Base-by-base conservation (phyloP, 2,113 vertebrate species). In the Coryphaenoides rupestris region DNA sequence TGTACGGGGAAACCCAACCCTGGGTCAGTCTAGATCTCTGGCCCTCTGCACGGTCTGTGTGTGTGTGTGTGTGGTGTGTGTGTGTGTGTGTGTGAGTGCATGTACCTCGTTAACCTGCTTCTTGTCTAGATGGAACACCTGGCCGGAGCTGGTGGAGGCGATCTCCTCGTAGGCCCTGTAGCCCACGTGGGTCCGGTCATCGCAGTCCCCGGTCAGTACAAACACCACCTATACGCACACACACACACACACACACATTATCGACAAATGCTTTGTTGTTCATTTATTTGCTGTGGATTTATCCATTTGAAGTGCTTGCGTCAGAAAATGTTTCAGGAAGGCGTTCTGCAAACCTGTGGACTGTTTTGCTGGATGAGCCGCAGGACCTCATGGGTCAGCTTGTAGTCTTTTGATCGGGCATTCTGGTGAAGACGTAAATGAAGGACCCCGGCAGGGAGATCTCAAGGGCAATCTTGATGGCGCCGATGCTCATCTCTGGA, bases 81-180 rank as follows among this genome's bases (percentile, higher is more conserved):
- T 33, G 28, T 33, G 28, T 33, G 28, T 33, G 28, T 33, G 33
- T 9, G 33, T 40, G 21, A 19, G 4, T 55, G 15, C 14, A 65
- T 83, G 92, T 87, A 99, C 97, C 95, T 99, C 97, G 79, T 99
- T 98, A 67, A 99, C 97, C 87, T 99, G 97, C 57, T 95, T 99
- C 85, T 99, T 99, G 83, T 99, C 95, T 70, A 99, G 85, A 78
- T 99, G 97, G 79, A 99, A 99, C 63, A 99, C 92, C 83, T 99
- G 97, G 23, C 97, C 97, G 54, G 97, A 99, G 81, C 97, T 99
- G 12, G 97, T 99, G 9, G 97, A 99, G 28, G 97, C 97, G 17
- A 99, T 99, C 88, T 99, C 97, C 87, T 99, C 97, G 33, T 98
- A 99, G 17, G 89, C 95, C 74, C 95, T 98, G 80, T 99, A 99